Evolutionary conservation across 2,888 invertebrate species (phyloP), one percentile per base, ranked within the genome.

Genomic region (Panzeria rudis): DNA sequence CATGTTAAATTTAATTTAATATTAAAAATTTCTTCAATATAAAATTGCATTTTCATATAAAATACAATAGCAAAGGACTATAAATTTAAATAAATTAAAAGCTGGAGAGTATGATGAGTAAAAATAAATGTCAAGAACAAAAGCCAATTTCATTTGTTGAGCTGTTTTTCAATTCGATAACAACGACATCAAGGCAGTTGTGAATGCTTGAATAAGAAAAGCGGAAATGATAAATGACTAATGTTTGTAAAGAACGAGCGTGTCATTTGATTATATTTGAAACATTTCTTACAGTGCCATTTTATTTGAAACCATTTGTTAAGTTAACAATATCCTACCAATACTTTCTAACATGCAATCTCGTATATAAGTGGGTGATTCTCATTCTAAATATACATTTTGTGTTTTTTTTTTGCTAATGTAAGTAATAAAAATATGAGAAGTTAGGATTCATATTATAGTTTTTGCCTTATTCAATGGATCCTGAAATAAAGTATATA

Each of bases 261-360:
- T 35, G 4, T 59, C 17, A 59, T 59, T 59, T 59, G 59, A 35
- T 35, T 59, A 35, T 59, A 59, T 59, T 29, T 59, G n/a, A 17
- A 32, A 32, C 32, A 15, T 25, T 29, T 54, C 15, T 54, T 52
- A 3, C 13, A 41, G 3, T 41, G n/a, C n/a, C 6, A 4, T 3
- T 47, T 20, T 50, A 50, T 20, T 50, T 17, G 20, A 20, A 9
- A 17, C 1, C 20, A 50, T 8, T 50, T 47, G 47, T 8, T 50
- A n/a, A n/a, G n/a, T n/a, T n/a, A n/a, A n/a, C n/a, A n/a, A n/a
- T n/a, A n/a, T n/a, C n/a, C n/a, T n/a, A n/a, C n/a, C n/a, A n/a
- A n/a, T n/a, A n/a, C n/a, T n/a, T n/a, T n/a, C n/a, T n/a, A n/a
- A n/a, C n/a, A n/a, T n/a, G n/a, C n/a, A n/a, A n/a, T n/a, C n/a